Conservation (phyloP, 2,113 vertebrate genomes). For the Callionymus lyra region DNA sequence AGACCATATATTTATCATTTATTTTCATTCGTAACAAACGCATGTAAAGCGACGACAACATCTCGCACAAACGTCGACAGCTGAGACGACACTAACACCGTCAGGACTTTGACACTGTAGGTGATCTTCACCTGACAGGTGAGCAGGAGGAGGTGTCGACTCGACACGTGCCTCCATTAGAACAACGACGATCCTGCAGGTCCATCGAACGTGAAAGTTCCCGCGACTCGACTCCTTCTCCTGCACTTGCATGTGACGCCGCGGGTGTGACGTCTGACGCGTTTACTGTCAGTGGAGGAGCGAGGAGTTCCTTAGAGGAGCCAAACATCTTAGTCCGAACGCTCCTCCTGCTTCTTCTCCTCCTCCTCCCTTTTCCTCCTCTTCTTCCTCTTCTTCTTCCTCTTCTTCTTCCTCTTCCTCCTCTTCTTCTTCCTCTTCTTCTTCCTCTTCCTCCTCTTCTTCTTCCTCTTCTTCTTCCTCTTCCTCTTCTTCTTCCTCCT, state of each 20-base stretch:
- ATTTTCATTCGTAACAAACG: too few species aligned
- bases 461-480: too few species aligned
- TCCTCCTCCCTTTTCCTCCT: conserved; percentile 6
- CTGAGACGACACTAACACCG: not conserved
- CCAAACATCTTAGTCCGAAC: conserved; percentile 15
- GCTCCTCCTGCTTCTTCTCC: conserved; percentile 14
- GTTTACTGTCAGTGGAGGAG: conserved; percentile 72
- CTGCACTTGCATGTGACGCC: conserved; percentile 23
- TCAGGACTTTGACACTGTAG: not conserved
- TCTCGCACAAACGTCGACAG: too few species aligned
- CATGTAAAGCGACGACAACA: too few species aligned
- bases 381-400: too few species aligned
- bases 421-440: too few species aligned
- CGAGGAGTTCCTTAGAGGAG: conserved; percentile 76
- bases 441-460: too few species aligned
- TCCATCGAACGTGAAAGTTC: conserved; percentile 51
- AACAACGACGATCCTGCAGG: too few species aligned
- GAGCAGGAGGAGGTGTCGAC: conserved; percentile 26
- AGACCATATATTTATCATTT: too few species aligned
- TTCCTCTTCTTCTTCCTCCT: too few species aligned
- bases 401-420: too few species aligned
- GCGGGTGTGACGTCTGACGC: conserved; percentile 51
- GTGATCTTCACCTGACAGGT: conserved; percentile 9
- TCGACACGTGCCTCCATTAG: conserved; percentile 20
- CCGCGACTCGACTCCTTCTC: conserved; percentile 16